Conservation (phyloP, 2,797 vertebrate species). For the Betta splendens region DNA sequence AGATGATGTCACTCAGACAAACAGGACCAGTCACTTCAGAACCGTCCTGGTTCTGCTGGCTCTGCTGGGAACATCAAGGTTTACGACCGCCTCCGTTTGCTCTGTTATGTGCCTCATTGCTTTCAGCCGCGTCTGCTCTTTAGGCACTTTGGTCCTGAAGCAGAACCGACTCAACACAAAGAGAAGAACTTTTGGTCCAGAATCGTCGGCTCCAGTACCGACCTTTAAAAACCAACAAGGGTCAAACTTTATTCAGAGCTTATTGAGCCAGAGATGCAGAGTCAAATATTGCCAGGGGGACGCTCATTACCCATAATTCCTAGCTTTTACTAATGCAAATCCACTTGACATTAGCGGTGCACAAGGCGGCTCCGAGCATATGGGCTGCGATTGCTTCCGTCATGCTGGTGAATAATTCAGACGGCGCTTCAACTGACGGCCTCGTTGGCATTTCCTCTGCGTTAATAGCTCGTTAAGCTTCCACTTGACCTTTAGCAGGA, state of each 20-base stretch:
- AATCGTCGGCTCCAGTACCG: not conserved
- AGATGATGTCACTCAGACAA: not conserved
- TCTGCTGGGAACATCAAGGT: too few relatives aligned
- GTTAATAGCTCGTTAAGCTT: slow-evolving; percentile 64
- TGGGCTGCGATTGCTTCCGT: slow-evolving; percentile 24
- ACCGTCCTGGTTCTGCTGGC: too few relatives aligned
- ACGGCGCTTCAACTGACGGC: slow-evolving; percentile 40
- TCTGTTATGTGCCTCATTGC: too few relatives aligned
- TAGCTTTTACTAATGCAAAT: slow-evolving; percentile 28
- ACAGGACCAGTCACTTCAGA: too few relatives aligned
- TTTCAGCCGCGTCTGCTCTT: too few relatives aligned
- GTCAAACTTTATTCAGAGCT: not conserved
- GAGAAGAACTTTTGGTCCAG: not conserved
- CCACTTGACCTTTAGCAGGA: slow-evolving; percentile 60
- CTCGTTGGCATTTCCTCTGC: slow-evolving; percentile 43
- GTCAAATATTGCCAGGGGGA: slow-evolving; percentile 1
- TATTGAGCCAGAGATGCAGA: slow-evolving; percentile 1
- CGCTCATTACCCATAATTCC: slow-evolving; percentile 39
- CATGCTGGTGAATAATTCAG: slow-evolving; percentile 60
- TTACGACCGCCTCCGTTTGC: too few relatives aligned
- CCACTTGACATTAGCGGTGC: slow-evolving; percentile 41
- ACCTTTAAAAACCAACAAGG: slow-evolving; percentile 11
- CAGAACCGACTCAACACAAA: too few relatives aligned
- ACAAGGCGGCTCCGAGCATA: slow-evolving; percentile 40
- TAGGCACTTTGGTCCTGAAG: too few relatives aligned